These are phyloP conservation scores for Apotomis betuletana DNA, from an alignment of 2,888 invertebrate genomes.

Conservation along the genomic window DNA sequence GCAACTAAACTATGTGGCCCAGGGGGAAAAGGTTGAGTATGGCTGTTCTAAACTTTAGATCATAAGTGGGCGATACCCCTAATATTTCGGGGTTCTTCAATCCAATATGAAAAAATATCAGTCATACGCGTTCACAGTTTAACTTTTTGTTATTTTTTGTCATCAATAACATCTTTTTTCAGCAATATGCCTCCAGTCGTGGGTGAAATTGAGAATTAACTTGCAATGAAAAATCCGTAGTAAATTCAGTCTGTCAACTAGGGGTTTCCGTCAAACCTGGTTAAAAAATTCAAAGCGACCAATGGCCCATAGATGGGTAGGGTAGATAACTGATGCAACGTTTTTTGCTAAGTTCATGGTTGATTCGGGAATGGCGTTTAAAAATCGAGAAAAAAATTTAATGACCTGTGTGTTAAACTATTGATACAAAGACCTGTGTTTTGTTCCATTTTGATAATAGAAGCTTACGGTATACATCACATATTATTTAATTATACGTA, in stretches of 20 bases:
- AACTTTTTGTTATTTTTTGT: neutral
- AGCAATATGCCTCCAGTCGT: neutral
- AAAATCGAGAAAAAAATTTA: neutral
- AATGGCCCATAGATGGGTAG: neutral
- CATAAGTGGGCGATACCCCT: too few species aligned
- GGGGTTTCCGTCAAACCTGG: constrained; percentile 6
- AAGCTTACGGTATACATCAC: too few species aligned
- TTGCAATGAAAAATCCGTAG: neutral
- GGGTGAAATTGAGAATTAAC: constrained; percentile 12
- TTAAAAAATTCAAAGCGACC: constrained; percentile 23
- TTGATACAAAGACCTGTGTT: neutral
- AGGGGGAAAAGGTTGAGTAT: too few species aligned
- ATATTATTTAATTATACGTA: too few species aligned
- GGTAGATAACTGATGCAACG: constrained; percentile 5
- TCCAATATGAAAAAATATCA: too few species aligned
- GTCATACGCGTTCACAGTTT: neutral
- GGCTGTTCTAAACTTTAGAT: too few species aligned
- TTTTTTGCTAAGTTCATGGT: neutral
- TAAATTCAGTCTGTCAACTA: constrained; percentile 10
- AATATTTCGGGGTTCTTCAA: too few species aligned
- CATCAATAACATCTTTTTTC: neutral
- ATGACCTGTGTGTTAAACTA: neutral
- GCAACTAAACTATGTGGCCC: too few species aligned
- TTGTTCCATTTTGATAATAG: too few species aligned
- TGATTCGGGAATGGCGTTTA: neutral